Percentiles rank a stretch among this genome's conserved stretches.
Conservation (phyloP, 37 sponge, comb jelly and placozoan genomes). For the Halichondria panicea region DNA sequence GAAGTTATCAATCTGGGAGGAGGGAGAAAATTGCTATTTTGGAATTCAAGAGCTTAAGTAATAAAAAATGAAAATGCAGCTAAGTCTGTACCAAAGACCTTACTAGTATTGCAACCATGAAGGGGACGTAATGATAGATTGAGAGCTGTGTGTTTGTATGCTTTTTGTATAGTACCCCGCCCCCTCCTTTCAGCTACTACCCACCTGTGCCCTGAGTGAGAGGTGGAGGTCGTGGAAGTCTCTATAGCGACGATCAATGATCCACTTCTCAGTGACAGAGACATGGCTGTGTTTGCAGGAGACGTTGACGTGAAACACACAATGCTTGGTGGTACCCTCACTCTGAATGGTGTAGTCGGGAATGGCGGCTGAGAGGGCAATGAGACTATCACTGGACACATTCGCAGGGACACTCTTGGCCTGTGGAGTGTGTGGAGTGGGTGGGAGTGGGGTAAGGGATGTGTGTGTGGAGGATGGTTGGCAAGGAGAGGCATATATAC, state of each 20-base stretch:
- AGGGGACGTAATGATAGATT: no score
- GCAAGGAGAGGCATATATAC: no score
- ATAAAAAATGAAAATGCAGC: background rate
- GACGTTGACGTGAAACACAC: conserved; percentile 39
- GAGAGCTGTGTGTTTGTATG: background rate
- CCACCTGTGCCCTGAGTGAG: conserved; percentile 41
- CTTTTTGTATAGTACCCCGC: background rate
- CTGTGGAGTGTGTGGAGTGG: no score
- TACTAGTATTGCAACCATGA: background rate
- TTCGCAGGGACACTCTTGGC: no score
- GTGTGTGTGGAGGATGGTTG: no score
- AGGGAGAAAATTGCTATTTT: no score
- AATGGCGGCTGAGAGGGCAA: conserved; percentile 7
- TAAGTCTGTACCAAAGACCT: background rate
- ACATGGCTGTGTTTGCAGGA: conserved; percentile 40
- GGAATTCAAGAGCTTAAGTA: background rate
- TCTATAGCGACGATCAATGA: conserved; percentile 32
- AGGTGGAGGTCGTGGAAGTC: conserved; percentile 74
- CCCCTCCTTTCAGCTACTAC: no score
- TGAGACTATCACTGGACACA: no score
- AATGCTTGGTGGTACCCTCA: conserved; percentile 39
- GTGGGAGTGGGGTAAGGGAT: no score
- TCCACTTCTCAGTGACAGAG: conserved; percentile 47
- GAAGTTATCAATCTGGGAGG: conserved; percentile 29
- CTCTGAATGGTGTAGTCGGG: background rate